Base-by-base conservation (phyloP, 1,140 invertebrate genomes). In the Zaprionus inermis region DNA sequence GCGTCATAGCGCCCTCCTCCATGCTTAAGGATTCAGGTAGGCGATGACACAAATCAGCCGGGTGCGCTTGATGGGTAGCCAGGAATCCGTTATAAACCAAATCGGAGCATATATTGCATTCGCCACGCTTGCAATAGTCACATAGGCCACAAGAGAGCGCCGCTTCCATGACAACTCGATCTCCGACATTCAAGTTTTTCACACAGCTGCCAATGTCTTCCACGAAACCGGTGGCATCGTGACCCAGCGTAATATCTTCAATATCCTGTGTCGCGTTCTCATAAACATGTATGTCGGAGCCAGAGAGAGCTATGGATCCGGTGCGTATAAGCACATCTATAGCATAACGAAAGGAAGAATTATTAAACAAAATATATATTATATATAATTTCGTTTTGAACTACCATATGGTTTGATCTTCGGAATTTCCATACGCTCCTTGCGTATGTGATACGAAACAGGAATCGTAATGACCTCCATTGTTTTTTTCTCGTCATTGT, bases 211-310 rank as follows among this genome's bases (percentile, higher is more conserved):
- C 90, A 5, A 91, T 57, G 24, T 90, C 64, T 30, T 81, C 74
- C 3, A 91, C 76, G 18, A 76, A 59, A 0, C 90, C 90, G 1
- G 90, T 81, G 30, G 90, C 90, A 61, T 91, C 90, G 46, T 91
- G 90, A 0, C 90, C 90, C 4, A 91, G 24, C 0, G 85, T 78
- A 49, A 91, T 88, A 2, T 61, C 68, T 9, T 86, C 76, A 14
- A 78, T 20, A 36, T 70, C 56, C 9, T 56, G 14, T 24, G 66
- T 72, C 16, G 85, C 60, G 49, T 83, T 91, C 63, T 91, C 90
- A 46, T 67, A 91, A 11, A 91, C 70, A 52, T 91, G 90, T 22
- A 91, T 84, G 51, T 91, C 90, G 0, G 90, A 91, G 5, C 83
- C 90, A 12, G 79, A 71, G 10, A 88, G 52, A 0, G 81, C 81